Evolutionary conservation across 2,888 invertebrate genomes (phyloP).

Genomic region (Dynastes grantii): DNA sequence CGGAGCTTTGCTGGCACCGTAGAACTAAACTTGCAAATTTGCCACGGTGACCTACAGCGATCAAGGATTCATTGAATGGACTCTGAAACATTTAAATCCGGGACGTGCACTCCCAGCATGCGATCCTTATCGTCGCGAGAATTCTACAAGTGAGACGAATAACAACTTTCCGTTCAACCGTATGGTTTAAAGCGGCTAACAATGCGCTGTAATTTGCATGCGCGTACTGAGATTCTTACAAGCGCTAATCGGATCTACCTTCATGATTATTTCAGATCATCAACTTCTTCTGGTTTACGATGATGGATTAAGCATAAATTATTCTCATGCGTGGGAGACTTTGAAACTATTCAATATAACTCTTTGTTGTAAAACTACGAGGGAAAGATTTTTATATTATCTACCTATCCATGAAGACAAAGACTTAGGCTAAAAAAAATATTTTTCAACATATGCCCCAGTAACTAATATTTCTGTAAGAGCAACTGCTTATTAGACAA

Average conservation of each 20-base stretch:
- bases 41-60: conserved; percentile 28
- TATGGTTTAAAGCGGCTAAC: conserved; percentile 3
- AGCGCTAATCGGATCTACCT: neutral
- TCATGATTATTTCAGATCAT: neutral
- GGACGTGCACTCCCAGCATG: neutral
- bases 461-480: too few relatives aligned
- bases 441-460: too few relatives aligned
- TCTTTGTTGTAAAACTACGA: neutral
- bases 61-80: conserved; percentile 24
- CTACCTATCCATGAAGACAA: too few relatives aligned
- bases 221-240: neutral
- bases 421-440: too few relatives aligned
- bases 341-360: neutral
- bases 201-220: conserved; percentile 14
- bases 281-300: too few relatives aligned
- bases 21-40: conserved; percentile 14
- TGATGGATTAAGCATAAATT: too few relatives aligned
- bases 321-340: conserved; percentile 13
- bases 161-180: conserved; percentile 12
- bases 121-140: conserved; percentile 11
- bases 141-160: conserved; percentile 29
- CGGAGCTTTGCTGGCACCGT: neutral
- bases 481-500: too few relatives aligned
- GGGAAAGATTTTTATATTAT: too few relatives aligned
- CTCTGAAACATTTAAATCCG: conserved; percentile 36